Conservation (phyloP, 2,888 invertebrate genomes). For the Sminthurinus aureus region DNA sequence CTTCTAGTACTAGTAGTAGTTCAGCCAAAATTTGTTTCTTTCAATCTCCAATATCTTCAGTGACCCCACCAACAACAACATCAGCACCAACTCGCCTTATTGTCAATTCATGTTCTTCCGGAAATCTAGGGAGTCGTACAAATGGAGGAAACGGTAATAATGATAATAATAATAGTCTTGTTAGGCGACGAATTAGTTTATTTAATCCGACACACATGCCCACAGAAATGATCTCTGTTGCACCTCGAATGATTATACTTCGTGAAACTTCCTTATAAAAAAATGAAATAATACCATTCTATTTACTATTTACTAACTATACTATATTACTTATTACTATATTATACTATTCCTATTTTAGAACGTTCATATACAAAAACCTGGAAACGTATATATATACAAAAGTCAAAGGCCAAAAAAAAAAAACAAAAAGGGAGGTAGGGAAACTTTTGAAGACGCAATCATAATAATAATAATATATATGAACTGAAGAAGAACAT, state of each 20-base stretch:
- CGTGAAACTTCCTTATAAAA: conserved; percentile 27
- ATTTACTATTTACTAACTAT: too few species aligned
- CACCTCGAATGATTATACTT: conserved; percentile 32
- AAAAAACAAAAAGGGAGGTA: neutral
- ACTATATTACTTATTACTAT: too few species aligned
- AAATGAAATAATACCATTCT: too few species aligned
- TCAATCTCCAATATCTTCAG: conserved; percentile 22
- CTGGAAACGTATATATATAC: too few species aligned
- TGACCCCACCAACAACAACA: neutral
- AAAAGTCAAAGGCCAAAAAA: too few species aligned
- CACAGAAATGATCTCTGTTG: conserved; percentile 11
- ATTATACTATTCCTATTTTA: too few species aligned
- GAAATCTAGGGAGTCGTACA: conserved; percentile 15
- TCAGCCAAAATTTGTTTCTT: conserved; percentile 35
- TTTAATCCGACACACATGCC: conserved; percentile 9
- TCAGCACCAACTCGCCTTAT: conserved; percentile 2
- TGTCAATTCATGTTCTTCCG: conserved; percentile 31
- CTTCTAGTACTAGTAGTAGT: neutral
- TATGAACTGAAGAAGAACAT: neutral
- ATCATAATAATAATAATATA: too few species aligned
- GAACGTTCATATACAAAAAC: too few species aligned
- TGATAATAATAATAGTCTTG: conserved; percentile 23
- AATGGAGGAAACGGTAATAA: conserved; percentile 19
- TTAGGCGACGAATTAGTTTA: conserved; percentile 35
- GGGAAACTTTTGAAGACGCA: neutral